Evolutionary conservation across 2,797 vertebrate genomes (phyloP), one percentile per base, ranked within the genome.

Genomic region (Diglossa cyanea): DNA sequence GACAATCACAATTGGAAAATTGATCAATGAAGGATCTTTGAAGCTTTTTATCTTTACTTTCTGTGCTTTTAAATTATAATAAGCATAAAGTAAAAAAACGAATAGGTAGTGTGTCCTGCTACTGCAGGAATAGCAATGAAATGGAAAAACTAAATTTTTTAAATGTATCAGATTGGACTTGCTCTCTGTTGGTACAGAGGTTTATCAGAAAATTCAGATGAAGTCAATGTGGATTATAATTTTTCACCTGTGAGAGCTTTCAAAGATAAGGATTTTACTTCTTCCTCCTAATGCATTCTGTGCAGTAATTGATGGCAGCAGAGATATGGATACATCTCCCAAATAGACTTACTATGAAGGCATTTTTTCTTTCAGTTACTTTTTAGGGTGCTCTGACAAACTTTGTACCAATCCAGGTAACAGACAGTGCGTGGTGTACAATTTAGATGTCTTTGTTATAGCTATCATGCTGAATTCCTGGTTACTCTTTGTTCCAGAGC

Each of bases 341-440:
- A 68, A 4, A 42, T 3, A 77, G 73, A 53, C 16, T 80, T 37
- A 11, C 17, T 48, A 21, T 17, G 53, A 50, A 71, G 35, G 18
- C 3, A 0, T 60, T 14, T 86, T 77, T 88, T 62, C 61, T 65
- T 92, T 50, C 20, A 14, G 28, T 63, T 70, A 47, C 66, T 65
- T 96, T 79, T 72, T 93, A 96, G 97, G 93, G 45, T 97, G 93
- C 78, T 94, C 95, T 92, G 97, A 84, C 12, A 90, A 95, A 85
- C 53, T 97, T 95, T 96, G 63, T 79, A 92, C 87, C 84, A 93
- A 93, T 95, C 82, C 83, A 93, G 55, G 87, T 76, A 96, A 53
- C 55, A 73, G 89, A 13, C 65, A 96, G 35, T 94, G 90, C 17
- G 44, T 91, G 57, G 79, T 60, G 8, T 78, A 75, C 85, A 91